Base-by-base conservation (phyloP, 1,140 invertebrate genomes). In the Stenopsyche tienmushanensis region DNA sequence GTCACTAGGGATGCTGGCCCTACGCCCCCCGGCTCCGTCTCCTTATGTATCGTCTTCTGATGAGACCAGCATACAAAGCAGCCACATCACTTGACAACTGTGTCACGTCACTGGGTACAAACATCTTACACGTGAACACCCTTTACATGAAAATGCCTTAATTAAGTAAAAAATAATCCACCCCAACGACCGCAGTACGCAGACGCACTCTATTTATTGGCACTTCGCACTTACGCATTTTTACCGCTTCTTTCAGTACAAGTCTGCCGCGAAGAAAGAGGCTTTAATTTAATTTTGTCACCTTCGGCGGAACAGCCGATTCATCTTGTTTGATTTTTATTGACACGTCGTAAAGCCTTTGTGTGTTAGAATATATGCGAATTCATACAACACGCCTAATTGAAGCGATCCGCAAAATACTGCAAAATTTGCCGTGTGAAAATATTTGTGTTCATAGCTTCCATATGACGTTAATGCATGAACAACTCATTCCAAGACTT, bases 111-210 rank as follows among this genome's bases (percentile, higher is more conserved):
- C 44, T 15, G 17, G 53, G 13, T 39, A n/a, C 53, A 57, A 57
- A 57, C 53, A 25, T 17, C 53, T 57, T 20, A 57, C 53, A 57
- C 29, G 53, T 57, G 57, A 44, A 60, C 57, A 47, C 57, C 42
- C 23, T 60, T 60, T 60, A 60, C 57, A 60, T 60, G 57, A 60
- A 47, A 60, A 60, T 60, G 57, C 57, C 57, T 49, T 60, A 60
- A 60, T 60, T 60, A 60, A 60, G 10, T 15, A 20, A 13, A 20
- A 47, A 47, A 15, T n/a, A n/a, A n/a, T n/a, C n/a, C n/a, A n/a
- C n/a, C n/a, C n/a, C n/a, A n/a, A n/a, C n/a, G 44, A 47, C 5
- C 44, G 10, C 5, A 13, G n/a, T 47, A 5, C 44, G 44, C 18
- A 20, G 10, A 47, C 44, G 44, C 44, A 47, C 10, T 47, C 18